Evolutionary conservation across 1,140 invertebrate genomes (phyloP).

Genomic region (Drosophila ambigua): DNA sequence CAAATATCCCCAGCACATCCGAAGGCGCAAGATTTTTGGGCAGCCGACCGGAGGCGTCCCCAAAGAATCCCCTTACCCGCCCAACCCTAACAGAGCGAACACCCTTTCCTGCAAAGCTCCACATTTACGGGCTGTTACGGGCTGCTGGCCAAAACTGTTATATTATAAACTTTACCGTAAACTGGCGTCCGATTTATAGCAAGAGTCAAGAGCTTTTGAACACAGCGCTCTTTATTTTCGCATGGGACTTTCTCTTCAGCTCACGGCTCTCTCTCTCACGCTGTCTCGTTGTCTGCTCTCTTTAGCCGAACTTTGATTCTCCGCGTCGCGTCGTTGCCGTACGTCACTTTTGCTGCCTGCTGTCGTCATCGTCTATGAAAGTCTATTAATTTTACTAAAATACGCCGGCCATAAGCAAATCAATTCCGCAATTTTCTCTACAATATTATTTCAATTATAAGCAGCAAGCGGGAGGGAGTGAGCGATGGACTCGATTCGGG

Average conservation of each 20-base stretch:
- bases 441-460: slow-evolving; percentile 62
- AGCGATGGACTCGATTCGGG: no score
- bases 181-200: slow-evolving; percentile 4
- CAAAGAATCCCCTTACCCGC: slow-evolving; percentile 4
- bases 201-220: slow-evolving; percentile 3
- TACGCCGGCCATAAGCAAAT: slow-evolving; percentile 51
- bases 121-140: neutral
- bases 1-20: slow-evolving; percentile 13
- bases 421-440: slow-evolving; percentile 62
- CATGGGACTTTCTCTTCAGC: slow-evolving; percentile 6
- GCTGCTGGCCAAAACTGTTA: neutral
- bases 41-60: neutral
- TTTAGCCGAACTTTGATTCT: slow-evolving; percentile 29
- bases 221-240: neutral
- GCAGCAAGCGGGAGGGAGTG: neutral
- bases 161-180: neutral
- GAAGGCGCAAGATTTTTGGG: slow-evolving; percentile 5
- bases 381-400: slow-evolving; percentile 55
- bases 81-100: no score
- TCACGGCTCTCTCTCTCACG: neutral
- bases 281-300: slow-evolving; percentile 11
- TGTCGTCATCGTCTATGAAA: slow-evolving; percentile 31
- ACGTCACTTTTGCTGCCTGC: slow-evolving; percentile 6
- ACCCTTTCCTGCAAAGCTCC: neutral
- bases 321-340: neutral